Evolutionary conservation across 2,888 invertebrate species (phyloP).

Genomic region (Pedicia rivosa): DNA sequence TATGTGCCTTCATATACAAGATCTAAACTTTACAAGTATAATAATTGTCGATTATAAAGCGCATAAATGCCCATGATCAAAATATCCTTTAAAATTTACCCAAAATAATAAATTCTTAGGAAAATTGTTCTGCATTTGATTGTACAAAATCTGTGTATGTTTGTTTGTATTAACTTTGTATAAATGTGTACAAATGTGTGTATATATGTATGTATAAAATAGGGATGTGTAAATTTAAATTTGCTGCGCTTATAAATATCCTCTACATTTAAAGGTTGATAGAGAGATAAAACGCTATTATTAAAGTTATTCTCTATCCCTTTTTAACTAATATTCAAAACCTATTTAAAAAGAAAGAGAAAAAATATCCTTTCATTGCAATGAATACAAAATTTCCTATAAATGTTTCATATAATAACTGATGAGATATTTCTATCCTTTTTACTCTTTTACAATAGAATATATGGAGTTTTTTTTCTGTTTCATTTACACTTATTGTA

Average conservation of each 20-base stretch:
- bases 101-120: not conserved
- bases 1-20: too few relatives aligned
- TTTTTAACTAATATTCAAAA: slow-evolving; percentile 17
- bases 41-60: slow-evolving; percentile 11
- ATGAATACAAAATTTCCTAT: slow-evolving; percentile 29
- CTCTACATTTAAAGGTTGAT: too few relatives aligned
- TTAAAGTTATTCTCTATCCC: slow-evolving; percentile 25
- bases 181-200: not conserved
- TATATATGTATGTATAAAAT: not conserved
- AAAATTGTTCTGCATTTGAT: not conserved
- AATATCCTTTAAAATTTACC: not conserved
- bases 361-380: slow-evolving; percentile 29
- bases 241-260: too few relatives aligned
- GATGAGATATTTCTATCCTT: too few relatives aligned
- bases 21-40: slow-evolving; percentile 4
- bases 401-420: too few relatives aligned
- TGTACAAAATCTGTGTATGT: too few relatives aligned
- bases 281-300: slow-evolving; percentile 31
- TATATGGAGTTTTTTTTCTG: too few relatives aligned
- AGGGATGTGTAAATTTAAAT: too few relatives aligned
- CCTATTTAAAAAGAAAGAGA: slow-evolving; percentile 23
- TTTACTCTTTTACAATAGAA: too few relatives aligned
- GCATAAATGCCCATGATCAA: slow-evolving; percentile 8
- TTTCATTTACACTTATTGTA: not conserved
- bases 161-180: too few relatives aligned